Evolutionary conservation across 2,888 invertebrate genomes (phyloP), one percentile per base, ranked within the genome.

Genomic region (Phyllotreta cruciferae): DNA sequence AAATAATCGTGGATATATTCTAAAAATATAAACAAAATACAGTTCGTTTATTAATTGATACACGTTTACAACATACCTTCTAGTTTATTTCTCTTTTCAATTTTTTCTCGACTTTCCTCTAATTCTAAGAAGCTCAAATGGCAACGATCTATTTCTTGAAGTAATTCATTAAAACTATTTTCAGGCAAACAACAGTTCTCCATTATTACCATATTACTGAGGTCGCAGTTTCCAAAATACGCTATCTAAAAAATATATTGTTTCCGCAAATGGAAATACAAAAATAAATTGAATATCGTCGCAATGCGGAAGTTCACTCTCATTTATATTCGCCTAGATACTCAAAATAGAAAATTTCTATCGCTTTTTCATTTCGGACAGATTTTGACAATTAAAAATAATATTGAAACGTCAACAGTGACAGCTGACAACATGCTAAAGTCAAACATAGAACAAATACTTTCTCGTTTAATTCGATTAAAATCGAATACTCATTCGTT

Each of bases 41-140:
- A 24, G 10, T 44, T 44, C 10, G 9, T 24, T 3, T 3, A 9
- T 41, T 3, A 4, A 3, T 41, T 41, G 3, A 41, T 44, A 13
- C 10, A 11, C 6, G 0, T 42, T 60, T 9, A 52, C 1, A 53
- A 53, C 52, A 74, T 80, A 91, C 92, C 90, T 87, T 93, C 92
- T 34, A 93, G 81, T 79, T 90, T 90, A 69, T 87, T 88, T 73
- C 91, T 86, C 75, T 90, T 89, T 67, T 90, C 88, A 55, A 93
- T 81, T 78, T 93, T 93, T 72, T 89, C 86, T 9, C 90, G 88
- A 76, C 90, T 90, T 75, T 93, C 92, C 73, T 93, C 93, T 24
- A 90, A 89, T 77, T 91, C 89, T 64, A 93, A 83, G 82, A 91
- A 94, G 70, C 85, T 87, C 81, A 92, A 87, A 82, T 93, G 93